These are phyloP conservation scores for Drosophila nr. medialis DNA, from an alignment of 2,888 invertebrate species.

Conservation along the genomic window DNA sequence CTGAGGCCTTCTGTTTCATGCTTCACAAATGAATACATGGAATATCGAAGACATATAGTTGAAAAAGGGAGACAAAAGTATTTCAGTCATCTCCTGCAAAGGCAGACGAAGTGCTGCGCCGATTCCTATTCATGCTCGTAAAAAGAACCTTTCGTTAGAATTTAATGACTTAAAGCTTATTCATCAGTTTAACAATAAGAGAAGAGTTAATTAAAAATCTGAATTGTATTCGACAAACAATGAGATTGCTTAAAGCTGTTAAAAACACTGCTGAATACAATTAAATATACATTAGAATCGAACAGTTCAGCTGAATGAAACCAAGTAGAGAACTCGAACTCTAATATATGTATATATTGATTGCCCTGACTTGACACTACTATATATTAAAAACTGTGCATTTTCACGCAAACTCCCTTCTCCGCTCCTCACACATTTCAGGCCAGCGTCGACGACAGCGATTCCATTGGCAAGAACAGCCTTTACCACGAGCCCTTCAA, in stretches of 20 bases:
- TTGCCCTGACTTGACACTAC: slow-evolving; percentile 37
- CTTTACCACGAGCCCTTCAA: slow-evolving; percentile 86
- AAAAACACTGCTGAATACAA: neutral
- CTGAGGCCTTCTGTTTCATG: too few relatives aligned
- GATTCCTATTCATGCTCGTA: neutral
- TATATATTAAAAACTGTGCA: slow-evolving; percentile 39
- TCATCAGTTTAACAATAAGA: neutral
- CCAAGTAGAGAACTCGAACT: neutral
- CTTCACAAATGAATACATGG: neutral
- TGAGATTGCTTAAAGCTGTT: neutral
- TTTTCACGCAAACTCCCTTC: neutral
- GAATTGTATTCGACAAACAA: neutral
- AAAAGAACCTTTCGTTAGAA: neutral
- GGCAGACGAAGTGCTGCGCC: neutral
- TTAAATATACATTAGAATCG: slow-evolving; percentile 3
- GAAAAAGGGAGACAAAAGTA: neutral
- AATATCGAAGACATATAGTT: neutral
- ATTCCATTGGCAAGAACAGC: slow-evolving; percentile 85
- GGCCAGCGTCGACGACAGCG: slow-evolving; percentile 84
- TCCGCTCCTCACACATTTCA: slow-evolving; percentile 31
- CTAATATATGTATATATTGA: slow-evolving; percentile 22
- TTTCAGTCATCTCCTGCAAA: neutral
- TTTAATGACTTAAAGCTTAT: neutral
- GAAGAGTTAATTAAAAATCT: neutral
- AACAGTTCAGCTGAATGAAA: slow-evolving; percentile 6